These are phyloP conservation scores for Oscheius sp. DNA, from an alignment of 2,888 invertebrate species.

Conservation along the genomic window DNA sequence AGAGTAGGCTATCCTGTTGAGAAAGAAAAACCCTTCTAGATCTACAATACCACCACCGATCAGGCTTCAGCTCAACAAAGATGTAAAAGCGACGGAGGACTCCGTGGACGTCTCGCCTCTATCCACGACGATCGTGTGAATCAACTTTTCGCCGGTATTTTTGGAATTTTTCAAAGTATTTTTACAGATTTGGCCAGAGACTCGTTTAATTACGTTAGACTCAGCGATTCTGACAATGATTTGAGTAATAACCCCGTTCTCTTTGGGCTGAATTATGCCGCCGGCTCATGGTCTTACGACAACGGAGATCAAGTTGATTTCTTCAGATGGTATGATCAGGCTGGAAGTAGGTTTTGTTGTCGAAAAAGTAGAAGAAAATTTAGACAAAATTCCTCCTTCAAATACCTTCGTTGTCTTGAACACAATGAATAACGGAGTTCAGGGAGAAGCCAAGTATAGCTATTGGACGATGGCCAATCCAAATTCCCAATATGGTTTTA, in stretches of 20 bases:
- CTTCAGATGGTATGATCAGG: slow-evolving; percentile 28
- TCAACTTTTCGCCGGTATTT: slow-evolving; percentile 16
- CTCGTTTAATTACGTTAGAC: neutral
- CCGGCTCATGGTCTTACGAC: slow-evolving; percentile 10
- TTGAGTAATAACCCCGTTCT: slow-evolving; percentile 24
- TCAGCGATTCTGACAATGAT: neutral
- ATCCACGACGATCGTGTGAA: slow-evolving; percentile 28
- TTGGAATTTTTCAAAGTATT: neutral
- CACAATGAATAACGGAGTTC: slow-evolving; percentile 6
- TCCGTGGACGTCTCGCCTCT: slow-evolving; percentile 14
- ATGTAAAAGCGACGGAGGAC: neutral
- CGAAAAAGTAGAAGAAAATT: neutral
- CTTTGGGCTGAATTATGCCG: slow-evolving; percentile 21
- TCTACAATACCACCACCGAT: neutral
- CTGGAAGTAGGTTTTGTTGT: slow-evolving; percentile 12
- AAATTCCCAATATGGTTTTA: neutral
- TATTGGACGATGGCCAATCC: slow-evolving; percentile 23
- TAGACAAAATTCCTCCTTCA: neutral
- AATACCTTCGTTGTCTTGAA: slow-evolving; percentile 13
- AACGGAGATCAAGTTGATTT: slow-evolving; percentile 19
- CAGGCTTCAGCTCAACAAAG: neutral
- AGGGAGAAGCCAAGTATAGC: slow-evolving; percentile 14
- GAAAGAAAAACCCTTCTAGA: neutral
- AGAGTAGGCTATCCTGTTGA: slow-evolving; percentile 1
- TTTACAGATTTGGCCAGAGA: slow-evolving; percentile 17